Evolutionary conservation across 2,113 vertebrate genomes (phyloP).

Genomic region (Mohoua ochrocephala): DNA sequence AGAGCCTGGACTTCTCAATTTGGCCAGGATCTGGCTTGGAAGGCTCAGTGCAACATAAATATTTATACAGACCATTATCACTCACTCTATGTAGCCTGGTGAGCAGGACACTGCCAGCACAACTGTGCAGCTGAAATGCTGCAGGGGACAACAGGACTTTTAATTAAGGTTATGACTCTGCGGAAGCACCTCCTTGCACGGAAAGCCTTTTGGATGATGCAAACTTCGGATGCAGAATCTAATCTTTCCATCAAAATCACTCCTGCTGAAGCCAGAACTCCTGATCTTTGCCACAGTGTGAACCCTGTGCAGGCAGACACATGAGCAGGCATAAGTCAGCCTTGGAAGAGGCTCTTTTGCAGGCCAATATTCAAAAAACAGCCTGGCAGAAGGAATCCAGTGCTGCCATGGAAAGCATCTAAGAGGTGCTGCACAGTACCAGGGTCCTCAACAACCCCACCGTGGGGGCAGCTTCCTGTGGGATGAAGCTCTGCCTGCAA

Average conservation of each 20-base stretch:
- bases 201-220: neutral
- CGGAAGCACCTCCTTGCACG: neutral
- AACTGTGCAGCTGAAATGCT: neutral
- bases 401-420: neutral
- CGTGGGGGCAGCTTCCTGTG: neutral
- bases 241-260: neutral
- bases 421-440: neutral
- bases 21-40: neutral
- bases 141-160: neutral
- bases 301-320: neutral
- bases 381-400: neutral
- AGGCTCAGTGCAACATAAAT: neutral
- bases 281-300: neutral
- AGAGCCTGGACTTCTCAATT: neutral
- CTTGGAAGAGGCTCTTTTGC: neutral
- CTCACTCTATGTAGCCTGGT: neutral
- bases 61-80: neutral
- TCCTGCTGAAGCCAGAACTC: neutral
- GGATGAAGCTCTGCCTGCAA: neutral
- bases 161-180: neutral
- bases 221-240: neutral
- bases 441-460: neutral
- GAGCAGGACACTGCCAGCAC: neutral
- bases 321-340: neutral
- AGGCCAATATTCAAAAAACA: neutral